These are phyloP conservation scores for Syngnathoides biaculeatus DNA, from an alignment of 2,113 vertebrate genomes.

Conservation along the genomic window DNA sequence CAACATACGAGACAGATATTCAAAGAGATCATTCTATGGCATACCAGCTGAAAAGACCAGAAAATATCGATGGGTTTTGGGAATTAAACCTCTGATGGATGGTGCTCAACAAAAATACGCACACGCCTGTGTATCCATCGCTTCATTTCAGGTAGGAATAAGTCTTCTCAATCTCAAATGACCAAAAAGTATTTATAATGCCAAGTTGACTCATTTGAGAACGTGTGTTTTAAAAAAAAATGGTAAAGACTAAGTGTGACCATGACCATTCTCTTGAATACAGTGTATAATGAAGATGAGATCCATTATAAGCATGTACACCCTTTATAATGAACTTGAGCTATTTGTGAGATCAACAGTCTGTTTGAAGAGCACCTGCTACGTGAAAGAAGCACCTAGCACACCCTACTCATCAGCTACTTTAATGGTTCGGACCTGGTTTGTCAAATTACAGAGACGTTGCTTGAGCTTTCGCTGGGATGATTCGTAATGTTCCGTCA, in stretches of 20 bases:
- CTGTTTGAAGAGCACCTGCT: not conserved
- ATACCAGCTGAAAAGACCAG: too few relatives aligned
- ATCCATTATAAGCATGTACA: not conserved
- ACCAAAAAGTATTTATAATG: too few relatives aligned
- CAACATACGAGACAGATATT: too few relatives aligned
- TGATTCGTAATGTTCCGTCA: slow-evolving; percentile 75
- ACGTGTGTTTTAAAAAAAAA: too few relatives aligned
- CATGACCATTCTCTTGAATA: not conserved
- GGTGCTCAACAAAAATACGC: too few relatives aligned
- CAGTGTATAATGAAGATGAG: not conserved
- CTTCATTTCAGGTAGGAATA: too few relatives aligned
- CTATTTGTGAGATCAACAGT: not conserved
- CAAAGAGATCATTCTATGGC: too few relatives aligned
- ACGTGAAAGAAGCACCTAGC: not conserved
- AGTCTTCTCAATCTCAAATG: too few relatives aligned
- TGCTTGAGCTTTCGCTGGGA: slow-evolving; percentile 84
- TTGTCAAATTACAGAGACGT: slow-evolving; percentile 82
- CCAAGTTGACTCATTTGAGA: too few relatives aligned
- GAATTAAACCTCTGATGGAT: too few relatives aligned
- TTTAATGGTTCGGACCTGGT: slow-evolving; percentile 59
- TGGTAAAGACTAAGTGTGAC: not conserved
- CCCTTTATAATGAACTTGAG: slow-evolving; percentile 9
- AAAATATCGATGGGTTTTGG: too few relatives aligned
- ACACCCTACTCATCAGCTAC: slow-evolving; percentile 43
- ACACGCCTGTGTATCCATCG: too few relatives aligned